These are phyloP conservation scores for Diplodus puntazzo DNA, from an alignment of 2,797 vertebrate species.

Conservation along the genomic window DNA sequence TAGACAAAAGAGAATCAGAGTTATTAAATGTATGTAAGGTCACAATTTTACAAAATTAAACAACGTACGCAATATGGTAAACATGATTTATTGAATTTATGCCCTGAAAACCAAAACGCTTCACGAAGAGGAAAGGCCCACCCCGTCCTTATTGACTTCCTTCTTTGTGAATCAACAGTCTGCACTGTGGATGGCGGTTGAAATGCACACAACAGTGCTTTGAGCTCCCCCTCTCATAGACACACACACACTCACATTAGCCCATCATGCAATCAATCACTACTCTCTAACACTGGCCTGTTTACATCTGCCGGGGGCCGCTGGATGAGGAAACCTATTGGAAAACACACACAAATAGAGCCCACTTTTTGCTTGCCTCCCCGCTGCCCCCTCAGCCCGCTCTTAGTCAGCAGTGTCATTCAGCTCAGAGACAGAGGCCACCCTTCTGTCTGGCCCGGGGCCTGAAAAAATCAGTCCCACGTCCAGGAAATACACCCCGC, in stretches of 20 bases:
- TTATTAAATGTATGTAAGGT: background rate
- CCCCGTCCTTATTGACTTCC: conserved; percentile 16
- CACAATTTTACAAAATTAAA: background rate
- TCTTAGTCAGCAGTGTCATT: conserved; percentile 84
- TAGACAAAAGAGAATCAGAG: conserved; percentile 26
- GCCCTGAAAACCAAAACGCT: background rate
- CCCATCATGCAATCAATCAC: conserved; percentile 72
- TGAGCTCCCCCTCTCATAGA: conserved; percentile 44
- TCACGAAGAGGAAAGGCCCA: conserved; percentile 17
- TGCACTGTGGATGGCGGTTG: conserved; percentile 43
- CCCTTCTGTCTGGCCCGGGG: conserved; percentile 84
- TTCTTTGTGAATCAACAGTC: conserved; percentile 50
- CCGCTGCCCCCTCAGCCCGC: conserved; percentile 62
- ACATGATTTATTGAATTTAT: background rate
- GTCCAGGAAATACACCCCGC: conserved; percentile 86
- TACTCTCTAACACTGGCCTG: conserved; percentile 65
- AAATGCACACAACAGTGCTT: conserved; percentile 53
- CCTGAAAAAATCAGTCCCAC: conserved; percentile 85
- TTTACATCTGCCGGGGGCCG: conserved; percentile 65
- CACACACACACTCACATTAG: conserved; percentile 57
- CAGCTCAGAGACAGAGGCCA: conserved; percentile 83
- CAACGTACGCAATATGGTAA: background rate
- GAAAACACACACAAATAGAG: conserved; percentile 69
- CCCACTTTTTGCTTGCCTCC: conserved; percentile 67
- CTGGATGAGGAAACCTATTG: conserved; percentile 66